phyloP scores from a whole-genome alignment of 1,140 invertebrate genomes.

The Zaprionus tsacasi region DNA sequence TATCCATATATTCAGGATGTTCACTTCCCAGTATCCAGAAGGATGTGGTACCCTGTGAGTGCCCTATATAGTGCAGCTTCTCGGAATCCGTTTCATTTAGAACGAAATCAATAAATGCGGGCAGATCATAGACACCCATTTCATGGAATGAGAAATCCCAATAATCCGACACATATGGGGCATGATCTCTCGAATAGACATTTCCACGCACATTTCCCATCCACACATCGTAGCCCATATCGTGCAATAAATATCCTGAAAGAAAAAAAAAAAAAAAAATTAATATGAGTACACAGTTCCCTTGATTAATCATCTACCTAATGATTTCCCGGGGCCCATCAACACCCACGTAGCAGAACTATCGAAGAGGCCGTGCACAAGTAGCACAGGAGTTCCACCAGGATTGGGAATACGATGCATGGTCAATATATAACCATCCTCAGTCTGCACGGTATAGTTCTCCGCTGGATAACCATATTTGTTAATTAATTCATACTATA shows the following conservation, averaged over 20 bases:
- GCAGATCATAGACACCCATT: conserved; percentile 27
- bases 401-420: conserved; percentile 76
- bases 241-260: conserved; percentile 2
- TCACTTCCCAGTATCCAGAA: conserved; percentile 22
- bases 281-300: background rate
- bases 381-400: background rate
- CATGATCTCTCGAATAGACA: conserved; percentile 13
- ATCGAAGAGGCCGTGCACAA: conserved; percentile 16
- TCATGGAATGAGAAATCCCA: conserved; percentile 35
- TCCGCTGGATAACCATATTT: conserved; percentile 86
- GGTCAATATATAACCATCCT: conserved; percentile 85
- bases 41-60: conserved; percentile 25
- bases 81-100: background rate
- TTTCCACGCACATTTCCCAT: conserved; percentile 25
- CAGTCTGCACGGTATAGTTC: conserved; percentile 83
- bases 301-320: background rate
- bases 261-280: background rate
- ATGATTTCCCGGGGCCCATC: conserved; percentile 3
- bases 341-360: conserved; percentile 10
- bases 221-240: conserved; percentile 26
- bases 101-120: conserved; percentile 15
- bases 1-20: conserved; percentile 23
- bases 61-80: conserved; percentile 29
- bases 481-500: background rate
- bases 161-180: background rate